Conservation (phyloP, 2,888 invertebrate species). For the Druceiella hillmani region DNA sequence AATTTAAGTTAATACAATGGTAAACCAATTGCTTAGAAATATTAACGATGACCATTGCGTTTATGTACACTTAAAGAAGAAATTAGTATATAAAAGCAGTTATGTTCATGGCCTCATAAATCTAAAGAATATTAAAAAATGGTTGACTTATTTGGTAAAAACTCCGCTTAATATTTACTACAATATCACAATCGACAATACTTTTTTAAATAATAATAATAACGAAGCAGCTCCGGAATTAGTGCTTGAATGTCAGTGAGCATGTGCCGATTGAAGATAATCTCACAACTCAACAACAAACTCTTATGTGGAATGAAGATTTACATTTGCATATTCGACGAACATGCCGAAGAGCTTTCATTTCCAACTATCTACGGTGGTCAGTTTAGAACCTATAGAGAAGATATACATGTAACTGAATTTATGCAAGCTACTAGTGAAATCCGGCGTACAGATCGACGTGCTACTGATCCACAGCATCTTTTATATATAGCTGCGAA, state of each 20-base stretch:
- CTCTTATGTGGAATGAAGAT: conserved; percentile 5
- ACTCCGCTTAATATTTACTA: conserved; percentile 5
- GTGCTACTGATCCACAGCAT: conserved; percentile 26
- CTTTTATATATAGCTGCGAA: conserved; percentile 27
- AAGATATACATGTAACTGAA: conserved; percentile 17
- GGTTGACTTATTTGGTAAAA: no score
- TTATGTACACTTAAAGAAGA: no score
- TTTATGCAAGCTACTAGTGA: conserved; percentile 18
- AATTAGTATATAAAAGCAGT: no score
- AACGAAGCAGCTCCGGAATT: background rate
- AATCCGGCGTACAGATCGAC: conserved; percentile 25
- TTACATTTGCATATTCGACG: conserved; percentile 20
- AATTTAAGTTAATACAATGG: no score
- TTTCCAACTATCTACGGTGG: conserved; percentile 28
- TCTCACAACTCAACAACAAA: conserved; percentile 4
- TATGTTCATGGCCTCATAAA: no score
- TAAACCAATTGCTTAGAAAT: no score
- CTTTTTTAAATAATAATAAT: background rate
- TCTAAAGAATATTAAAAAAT: no score
- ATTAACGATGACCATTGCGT: no score
- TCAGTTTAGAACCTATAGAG: conserved; percentile 21
- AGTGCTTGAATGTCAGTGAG: conserved; percentile 5
- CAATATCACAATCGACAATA: background rate
- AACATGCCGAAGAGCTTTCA: conserved; percentile 27
- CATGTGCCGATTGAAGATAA: conserved; percentile 1